These are phyloP conservation scores for Volucella inflata DNA, from an alignment of 2,888 invertebrate genomes.

Conservation along the genomic window DNA sequence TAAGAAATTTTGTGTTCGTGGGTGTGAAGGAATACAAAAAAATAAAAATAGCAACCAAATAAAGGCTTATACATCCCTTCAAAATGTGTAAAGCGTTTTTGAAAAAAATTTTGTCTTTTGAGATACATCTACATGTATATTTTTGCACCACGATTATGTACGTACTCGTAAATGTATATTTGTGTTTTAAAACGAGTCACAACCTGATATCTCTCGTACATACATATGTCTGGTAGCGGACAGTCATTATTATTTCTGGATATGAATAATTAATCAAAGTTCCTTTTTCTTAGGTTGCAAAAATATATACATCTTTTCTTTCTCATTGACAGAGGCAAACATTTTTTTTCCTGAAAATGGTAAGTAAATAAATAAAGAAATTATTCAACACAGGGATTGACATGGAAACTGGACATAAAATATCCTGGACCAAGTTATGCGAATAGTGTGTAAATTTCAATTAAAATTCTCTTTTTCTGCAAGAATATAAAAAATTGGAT, in stretches of 20 bases:
- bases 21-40: too few relatives aligned
- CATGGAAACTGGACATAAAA: conserved; percentile 32
- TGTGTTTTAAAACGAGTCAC: too few relatives aligned
- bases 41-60: too few relatives aligned
- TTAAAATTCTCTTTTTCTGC: conserved; percentile 72
- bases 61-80: too few relatives aligned
- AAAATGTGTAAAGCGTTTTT: too few relatives aligned
- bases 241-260: conserved; percentile 40
- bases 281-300: background rate
- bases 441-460: conserved; percentile 68
- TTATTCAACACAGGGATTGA: background rate
- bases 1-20: too few relatives aligned
- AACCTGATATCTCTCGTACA: conserved; percentile 37
- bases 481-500: conserved; percentile 60
- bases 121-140: too few relatives aligned
- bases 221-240: conserved; percentile 33
- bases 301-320: background rate
- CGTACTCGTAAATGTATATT: too few relatives aligned
- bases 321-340: conserved; percentile 33
- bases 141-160: too few relatives aligned
- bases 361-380: conserved; percentile 47
- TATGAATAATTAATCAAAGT: conserved; percentile 63
- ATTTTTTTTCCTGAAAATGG: conserved; percentile 1
- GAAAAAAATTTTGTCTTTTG: too few relatives aligned
- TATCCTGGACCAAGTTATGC: conserved; percentile 33